A percentile compares a stretch with the other conserved stretches of the same genome.
phyloP scores from a whole-genome alignment of 2,888 invertebrate genomes.

The Miltochrista miniata region DNA sequence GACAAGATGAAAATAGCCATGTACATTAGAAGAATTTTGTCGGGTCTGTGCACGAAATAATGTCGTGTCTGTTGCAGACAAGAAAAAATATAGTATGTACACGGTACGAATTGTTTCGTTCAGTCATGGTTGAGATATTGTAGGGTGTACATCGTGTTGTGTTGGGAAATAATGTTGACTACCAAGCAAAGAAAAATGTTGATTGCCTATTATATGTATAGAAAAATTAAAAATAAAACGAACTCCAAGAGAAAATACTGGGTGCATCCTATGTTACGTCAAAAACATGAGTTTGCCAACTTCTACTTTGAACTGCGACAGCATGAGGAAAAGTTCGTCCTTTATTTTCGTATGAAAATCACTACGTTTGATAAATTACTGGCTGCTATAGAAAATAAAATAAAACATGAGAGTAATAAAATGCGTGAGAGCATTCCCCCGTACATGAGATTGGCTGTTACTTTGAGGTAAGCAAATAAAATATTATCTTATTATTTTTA shows the following conservation, averaged over 20 bases:
- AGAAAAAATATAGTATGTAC: too few species aligned
- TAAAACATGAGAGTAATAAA: slow-evolving; percentile 28
- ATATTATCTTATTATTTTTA: slow-evolving; percentile 16
- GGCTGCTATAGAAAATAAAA: slow-evolving; percentile 26
- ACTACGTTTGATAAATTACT: slow-evolving; percentile 30
- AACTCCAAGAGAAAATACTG: neutral
- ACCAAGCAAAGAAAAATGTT: too few species aligned
- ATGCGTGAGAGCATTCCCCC: slow-evolving; percentile 19
- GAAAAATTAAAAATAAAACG: neutral
- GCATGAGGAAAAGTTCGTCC: slow-evolving; percentile 26
- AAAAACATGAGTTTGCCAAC: slow-evolving; percentile 29
- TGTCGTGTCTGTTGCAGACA: too few species aligned
- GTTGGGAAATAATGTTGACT: too few species aligned
- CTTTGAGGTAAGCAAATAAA: slow-evolving; percentile 21
- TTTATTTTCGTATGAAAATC: slow-evolving; percentile 32
- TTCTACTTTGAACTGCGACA: slow-evolving; percentile 12
- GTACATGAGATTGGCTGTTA: slow-evolving; percentile 22
- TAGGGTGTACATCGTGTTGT: too few species aligned
- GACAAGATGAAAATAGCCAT: too few species aligned
- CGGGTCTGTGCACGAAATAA: too few species aligned
- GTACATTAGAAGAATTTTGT: too few species aligned
- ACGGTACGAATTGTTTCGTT: too few species aligned
- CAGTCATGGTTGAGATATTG: too few species aligned
- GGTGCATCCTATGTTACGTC: neutral
- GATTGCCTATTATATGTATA: too few species aligned